These are phyloP conservation scores for Papilio machaon DNA, from an alignment of 1,140 invertebrate species.

Conservation along the genomic window DNA sequence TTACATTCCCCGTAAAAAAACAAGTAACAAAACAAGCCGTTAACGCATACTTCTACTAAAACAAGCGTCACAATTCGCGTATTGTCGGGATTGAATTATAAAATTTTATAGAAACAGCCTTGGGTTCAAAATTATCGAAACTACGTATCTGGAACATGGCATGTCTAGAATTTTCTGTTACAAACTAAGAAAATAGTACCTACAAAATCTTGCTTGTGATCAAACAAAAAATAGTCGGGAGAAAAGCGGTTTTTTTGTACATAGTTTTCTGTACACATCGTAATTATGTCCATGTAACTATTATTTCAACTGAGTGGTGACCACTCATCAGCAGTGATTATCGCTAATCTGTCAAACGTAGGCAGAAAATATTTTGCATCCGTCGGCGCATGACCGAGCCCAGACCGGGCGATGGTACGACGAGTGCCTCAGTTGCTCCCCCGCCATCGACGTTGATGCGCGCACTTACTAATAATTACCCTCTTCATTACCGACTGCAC, in stretches of 20 bases:
- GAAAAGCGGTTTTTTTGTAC: background rate
- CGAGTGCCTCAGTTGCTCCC: slow-evolving; percentile 59
- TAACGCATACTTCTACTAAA: background rate
- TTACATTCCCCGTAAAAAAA: background rate
- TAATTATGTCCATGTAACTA: background rate
- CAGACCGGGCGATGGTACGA: slow-evolving; percentile 49
- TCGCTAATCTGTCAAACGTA: slow-evolving; percentile 54
- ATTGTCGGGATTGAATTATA: background rate
- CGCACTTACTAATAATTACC: slow-evolving; percentile 42
- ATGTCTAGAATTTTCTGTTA: background rate
- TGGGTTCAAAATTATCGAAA: background rate
- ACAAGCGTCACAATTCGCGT: background rate
- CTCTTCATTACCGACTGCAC: slow-evolving; percentile 24
- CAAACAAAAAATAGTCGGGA: background rate
- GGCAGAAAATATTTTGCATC: slow-evolving; percentile 41
- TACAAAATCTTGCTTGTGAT: background rate
- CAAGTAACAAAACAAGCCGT: background rate
- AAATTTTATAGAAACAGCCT: background rate
- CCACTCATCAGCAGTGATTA: slow-evolving; percentile 60
- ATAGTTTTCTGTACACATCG: background rate
- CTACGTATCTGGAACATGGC: background rate
- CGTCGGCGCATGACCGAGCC: slow-evolving; percentile 71
- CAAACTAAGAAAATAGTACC: background rate
- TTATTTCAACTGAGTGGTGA: slow-evolving; percentile 28
- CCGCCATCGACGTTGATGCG: slow-evolving; percentile 48